Evolutionary conservation across 1,140 invertebrate species (phyloP), one percentile per base, ranked within the genome.

Genomic region (Trypoxylus dichotomus): DNA sequence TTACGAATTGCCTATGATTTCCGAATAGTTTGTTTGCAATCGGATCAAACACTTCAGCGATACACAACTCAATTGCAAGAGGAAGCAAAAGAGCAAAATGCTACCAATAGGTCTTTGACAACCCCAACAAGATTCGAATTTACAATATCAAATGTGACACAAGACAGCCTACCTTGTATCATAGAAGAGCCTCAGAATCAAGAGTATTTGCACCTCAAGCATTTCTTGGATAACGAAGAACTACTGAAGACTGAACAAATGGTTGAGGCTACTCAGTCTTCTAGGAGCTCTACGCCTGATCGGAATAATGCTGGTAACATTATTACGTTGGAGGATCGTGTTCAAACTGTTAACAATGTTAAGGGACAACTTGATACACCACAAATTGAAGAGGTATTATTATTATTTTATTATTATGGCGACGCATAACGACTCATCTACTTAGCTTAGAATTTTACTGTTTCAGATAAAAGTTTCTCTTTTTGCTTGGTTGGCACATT

Each of bases 201-300:
- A 13, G 82, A 83, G 54, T 85, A 83, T 80, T 29, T 84, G 58
- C 84, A 85, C 80, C 76, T 85, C n/a, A 84, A 85, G 77, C 84
- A 85, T 80, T 85, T 85, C 77, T 78, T 84, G 19, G 83, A 85
- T 75, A 83, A 83, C 24, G 83, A 81, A 21, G 80, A 81, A 42
- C 73, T 82, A 27, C 25, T 60, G 0, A 84, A 85, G 80, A 74
- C 78, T 78, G 79, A 54, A 37, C 41, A 78, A 60, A 25, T 79
- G 32, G 76, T 77, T 7, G 77, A 79, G 15, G 72, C n/a, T 43
- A 54, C 60, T 11, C 60, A 68, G 15, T 63, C 74, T 29, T 80
- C 81, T 2, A 76, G 79, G 76, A 81, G 78, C 71, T 68, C 43
- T 58, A 77, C 77, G 37, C 79, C 82, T 37, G 77, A 80, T 29